Percentiles rank a stretch among this genome's conserved stretches.
phyloP scores from a whole-genome alignment of 2,113 vertebrate species.

The Heliornis fulica region DNA sequence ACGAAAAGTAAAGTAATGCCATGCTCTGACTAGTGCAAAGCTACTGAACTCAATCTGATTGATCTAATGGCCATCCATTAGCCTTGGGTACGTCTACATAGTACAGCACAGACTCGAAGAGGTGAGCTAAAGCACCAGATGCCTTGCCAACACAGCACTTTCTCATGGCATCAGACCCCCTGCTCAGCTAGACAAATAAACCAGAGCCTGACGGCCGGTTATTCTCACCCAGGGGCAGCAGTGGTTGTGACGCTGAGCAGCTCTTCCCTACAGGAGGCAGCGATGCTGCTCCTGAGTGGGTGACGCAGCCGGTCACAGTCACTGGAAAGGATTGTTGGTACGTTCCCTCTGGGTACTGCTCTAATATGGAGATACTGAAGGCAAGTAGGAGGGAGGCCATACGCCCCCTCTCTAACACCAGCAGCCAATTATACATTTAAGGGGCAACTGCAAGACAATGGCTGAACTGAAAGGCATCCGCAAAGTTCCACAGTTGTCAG shows the following conservation, averaged over 20 bases:
- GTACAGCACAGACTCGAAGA: not conserved
- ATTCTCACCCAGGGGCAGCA: not conserved
- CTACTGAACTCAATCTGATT: not conserved
- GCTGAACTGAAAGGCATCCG: not conserved
- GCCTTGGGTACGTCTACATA: not conserved
- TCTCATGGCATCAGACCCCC: not conserved
- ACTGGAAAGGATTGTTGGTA: not conserved
- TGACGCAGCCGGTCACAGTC: not conserved
- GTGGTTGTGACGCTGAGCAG: not conserved
- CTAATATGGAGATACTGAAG: not conserved
- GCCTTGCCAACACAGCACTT: not conserved
- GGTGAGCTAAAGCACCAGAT: not conserved
- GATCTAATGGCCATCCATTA: not conserved
- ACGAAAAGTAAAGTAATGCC: not conserved
- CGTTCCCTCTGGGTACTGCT: not conserved
- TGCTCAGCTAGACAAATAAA: not conserved
- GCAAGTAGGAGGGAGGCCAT: not conserved
- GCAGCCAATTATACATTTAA: not conserved
- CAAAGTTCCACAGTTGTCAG: not conserved
- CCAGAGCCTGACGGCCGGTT: not conserved
- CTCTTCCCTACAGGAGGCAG: not conserved
- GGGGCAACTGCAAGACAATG: not conserved
- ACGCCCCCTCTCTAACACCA: not conserved
- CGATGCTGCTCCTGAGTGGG: not conserved
- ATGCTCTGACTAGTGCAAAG: not conserved